Base-by-base conservation (phyloP, 2,113 vertebrate genomes). In the Lepus europaeus region DNA sequence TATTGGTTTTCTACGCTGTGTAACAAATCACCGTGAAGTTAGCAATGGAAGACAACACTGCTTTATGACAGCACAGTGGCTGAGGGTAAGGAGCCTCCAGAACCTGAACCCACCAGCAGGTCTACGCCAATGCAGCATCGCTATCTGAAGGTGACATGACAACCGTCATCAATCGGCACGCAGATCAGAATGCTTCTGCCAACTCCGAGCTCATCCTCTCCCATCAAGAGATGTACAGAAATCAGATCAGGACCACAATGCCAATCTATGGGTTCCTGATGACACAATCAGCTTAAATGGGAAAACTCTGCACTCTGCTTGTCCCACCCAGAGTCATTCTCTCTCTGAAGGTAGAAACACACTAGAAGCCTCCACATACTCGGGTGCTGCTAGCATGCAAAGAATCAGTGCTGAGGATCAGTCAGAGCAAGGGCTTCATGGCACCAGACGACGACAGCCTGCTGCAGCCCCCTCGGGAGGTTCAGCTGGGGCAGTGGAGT, bases 361-460 rank as follows among this genome's bases (percentile, higher is more conserved):
- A 3, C 3, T 11, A 63, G 16, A 70, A 90, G 73, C 36, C 23
- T 31, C 56, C 25, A 20, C 59, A 12, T 27, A 2, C 7, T 16
- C 74, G 29, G 5, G 25, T n/a, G 27, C 86, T 66, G 27, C 79
- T 45, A 86, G 25, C 51, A 13, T 3, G 5, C n/a, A 4, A 63
- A 78, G n/a, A 5, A n/a, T 76, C 20, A 6, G 45, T n/a, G 23
- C 69, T 36, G 72, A 49, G 33, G 73, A 39, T 72, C 76, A 22
- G 6, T 59, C 10, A 2, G 63, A 29, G 1, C 0, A 8, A 89
- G 16, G 36, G n/a, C 22, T 45, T n/a, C 3, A n/a, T 29, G 70
- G 20, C 29, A 33, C 7, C 23, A 49, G n/a, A 80, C 49, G 17
- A 39, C 33, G 76, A 51, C 12, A 19, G 36, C 22, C 6, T 33